phyloP scores from a whole-genome alignment of 1,140 invertebrate species.

The Kradibia gibbosae region DNA sequence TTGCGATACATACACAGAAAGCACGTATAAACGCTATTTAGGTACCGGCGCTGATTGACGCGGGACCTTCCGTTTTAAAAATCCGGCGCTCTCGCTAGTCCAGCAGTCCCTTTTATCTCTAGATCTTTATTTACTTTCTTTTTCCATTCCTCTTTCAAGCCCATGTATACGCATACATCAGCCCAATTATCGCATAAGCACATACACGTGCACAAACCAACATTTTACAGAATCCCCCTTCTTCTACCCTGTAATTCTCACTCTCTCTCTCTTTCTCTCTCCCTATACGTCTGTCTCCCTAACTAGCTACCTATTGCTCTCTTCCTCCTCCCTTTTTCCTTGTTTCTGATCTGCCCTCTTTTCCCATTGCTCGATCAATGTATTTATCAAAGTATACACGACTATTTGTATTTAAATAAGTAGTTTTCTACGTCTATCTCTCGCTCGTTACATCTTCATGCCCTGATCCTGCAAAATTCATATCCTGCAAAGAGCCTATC shows the following conservation, averaged over 20 bases:
- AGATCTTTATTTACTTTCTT: neutral
- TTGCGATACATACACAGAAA: neutral
- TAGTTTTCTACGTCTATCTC: neutral
- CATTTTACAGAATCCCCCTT: too few relatives aligned
- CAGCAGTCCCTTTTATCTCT: conserved; percentile 44
- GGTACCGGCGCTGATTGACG: conserved; percentile 50
- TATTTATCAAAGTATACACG: neutral
- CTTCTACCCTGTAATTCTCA: neutral
- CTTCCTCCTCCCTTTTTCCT: neutral
- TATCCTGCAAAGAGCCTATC: neutral
- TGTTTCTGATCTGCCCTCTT: too few relatives aligned
- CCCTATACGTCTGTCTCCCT: neutral
- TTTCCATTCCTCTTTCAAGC: neutral
- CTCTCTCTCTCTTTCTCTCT: conserved; percentile 8
- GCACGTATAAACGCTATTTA: conserved; percentile 36
- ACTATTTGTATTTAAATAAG: neutral
- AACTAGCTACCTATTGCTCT: too few relatives aligned
- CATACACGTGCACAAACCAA: too few relatives aligned
- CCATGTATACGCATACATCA: too few relatives aligned
- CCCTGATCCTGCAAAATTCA: neutral
- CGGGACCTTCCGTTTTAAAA: conserved; percentile 41
- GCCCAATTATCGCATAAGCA: too few relatives aligned
- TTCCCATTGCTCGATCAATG: too few relatives aligned
- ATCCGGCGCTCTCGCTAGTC: conserved; percentile 51
- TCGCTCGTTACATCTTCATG: conserved; percentile 2